Percentiles rank a stretch among this genome's conserved stretches.
phyloP scores from a whole-genome alignment of 2,888 invertebrate species.

The Ichneumoninae sp. region DNA sequence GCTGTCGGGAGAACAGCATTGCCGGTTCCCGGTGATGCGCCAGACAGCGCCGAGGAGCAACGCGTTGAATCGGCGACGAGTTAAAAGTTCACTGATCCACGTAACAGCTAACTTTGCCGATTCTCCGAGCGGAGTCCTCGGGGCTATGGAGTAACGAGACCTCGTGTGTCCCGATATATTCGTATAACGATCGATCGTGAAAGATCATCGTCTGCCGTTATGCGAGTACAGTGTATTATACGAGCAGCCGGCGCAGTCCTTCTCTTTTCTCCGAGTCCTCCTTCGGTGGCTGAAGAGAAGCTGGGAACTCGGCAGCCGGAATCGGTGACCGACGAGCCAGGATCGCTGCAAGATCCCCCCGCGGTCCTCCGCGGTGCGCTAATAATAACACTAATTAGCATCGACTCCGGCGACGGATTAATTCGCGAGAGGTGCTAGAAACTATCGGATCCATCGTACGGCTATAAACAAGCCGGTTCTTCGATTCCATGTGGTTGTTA shows the following conservation, averaged over 20 bases:
- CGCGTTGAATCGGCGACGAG: slow-evolving; percentile 18
- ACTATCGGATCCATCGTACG: slow-evolving; percentile 4
- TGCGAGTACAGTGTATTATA: slow-evolving; percentile 76
- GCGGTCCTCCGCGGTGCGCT: slow-evolving; percentile 45
- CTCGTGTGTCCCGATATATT: slow-evolving; percentile 54
- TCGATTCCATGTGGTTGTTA: slow-evolving; percentile 12
- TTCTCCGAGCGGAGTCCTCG: slow-evolving; percentile 43
- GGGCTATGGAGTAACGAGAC: slow-evolving; percentile 65
- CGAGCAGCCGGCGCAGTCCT: slow-evolving; percentile 80
- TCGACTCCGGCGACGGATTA: slow-evolving; percentile 68
- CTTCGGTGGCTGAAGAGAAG: not conserved
- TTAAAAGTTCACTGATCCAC: slow-evolving; percentile 66
- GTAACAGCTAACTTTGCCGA: slow-evolving; percentile 41
- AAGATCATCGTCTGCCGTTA: slow-evolving; percentile 76
- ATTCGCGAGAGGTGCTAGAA: slow-evolving; percentile 70
- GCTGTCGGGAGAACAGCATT: no score
- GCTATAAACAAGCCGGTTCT: slow-evolving; percentile 31
- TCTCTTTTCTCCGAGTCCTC: slow-evolving; percentile 25
- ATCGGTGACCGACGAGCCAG: slow-evolving; percentile 9
- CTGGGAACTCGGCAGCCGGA: not conserved
- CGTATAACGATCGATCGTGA: slow-evolving; percentile 78
- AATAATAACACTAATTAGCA: slow-evolving; percentile 77
- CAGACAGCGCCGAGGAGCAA: no score
- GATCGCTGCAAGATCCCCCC: not conserved
- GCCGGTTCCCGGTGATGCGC: no score